Percentiles rank a stretch among this genome's conserved stretches.
These are phyloP conservation scores for Mola mola DNA, from an alignment of 2,113 vertebrate species.

Conservation along the genomic window DNA sequence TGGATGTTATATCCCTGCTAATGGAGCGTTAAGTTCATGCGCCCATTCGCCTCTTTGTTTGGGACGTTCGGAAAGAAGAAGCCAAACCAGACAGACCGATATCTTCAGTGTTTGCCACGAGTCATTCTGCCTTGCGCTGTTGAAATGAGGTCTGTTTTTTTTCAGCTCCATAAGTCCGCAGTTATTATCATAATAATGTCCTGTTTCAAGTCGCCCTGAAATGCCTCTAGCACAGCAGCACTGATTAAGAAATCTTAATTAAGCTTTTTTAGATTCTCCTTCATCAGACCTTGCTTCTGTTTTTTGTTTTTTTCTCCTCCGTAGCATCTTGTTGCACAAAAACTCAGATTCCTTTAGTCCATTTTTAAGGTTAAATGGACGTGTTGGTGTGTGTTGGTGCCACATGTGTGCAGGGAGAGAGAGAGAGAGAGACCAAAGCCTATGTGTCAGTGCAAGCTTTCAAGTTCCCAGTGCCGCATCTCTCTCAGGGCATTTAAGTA, in stretches of 20 bases:
- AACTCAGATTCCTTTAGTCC: conserved; percentile 36
- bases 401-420: conserved; percentile 39
- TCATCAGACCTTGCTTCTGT: conserved; percentile 77
- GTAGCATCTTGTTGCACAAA: conserved; percentile 52
- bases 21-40: too few relatives aligned
- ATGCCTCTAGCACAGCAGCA: conserved; percentile 71
- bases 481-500: conserved; percentile 72
- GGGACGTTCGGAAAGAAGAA: conserved; percentile 51
- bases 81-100: conserved; percentile 36
- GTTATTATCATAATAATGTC: conserved; percentile 79
- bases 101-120: conserved; percentile 20
- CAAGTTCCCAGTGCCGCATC: conserved; percentile 68
- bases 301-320: conserved; percentile 23
- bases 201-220: conserved; percentile 76
- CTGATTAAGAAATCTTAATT: conserved; percentile 83
- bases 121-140: conserved; percentile 31
- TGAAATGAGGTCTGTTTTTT: conserved; percentile 66
- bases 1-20: too few relatives aligned
- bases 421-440: conserved; percentile 48
- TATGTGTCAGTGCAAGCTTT: conserved; percentile 64
- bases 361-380: conserved; percentile 58
- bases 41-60: conserved; percentile 22
- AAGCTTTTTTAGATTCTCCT: conserved; percentile 80
- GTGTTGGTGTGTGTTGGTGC: conserved; percentile 22
- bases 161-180: conserved; percentile 64